phyloP scores from a whole-genome alignment of 2,888 invertebrate genomes.

The Thecophora atra region DNA sequence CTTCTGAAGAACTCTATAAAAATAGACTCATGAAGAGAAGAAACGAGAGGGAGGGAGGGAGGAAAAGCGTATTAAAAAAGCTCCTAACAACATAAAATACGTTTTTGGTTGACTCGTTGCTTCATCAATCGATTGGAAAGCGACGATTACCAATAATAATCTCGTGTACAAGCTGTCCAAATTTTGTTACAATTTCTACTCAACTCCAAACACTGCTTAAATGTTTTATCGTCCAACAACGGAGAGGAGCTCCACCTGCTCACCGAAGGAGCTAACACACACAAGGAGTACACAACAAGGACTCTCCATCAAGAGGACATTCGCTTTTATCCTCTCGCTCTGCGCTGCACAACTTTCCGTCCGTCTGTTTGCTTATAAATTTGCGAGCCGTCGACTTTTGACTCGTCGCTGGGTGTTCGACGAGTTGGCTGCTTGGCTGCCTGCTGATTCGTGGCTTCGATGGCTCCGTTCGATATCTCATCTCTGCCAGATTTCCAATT shows the following conservation, averaged over 20 bases:
- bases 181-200: too few species aligned
- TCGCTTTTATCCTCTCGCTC: background rate
- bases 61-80: background rate
- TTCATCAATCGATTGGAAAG: too few species aligned
- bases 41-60: background rate
- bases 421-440: background rate
- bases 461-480: conserved; percentile 15
- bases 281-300: too few species aligned
- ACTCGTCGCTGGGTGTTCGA: background rate
- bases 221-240: too few species aligned
- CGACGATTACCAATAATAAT: too few species aligned
- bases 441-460: conserved; percentile 9
- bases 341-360: background rate
- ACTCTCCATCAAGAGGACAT: too few species aligned
- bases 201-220: too few species aligned
- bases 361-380: background rate
- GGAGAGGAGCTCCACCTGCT: too few species aligned
- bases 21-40: background rate
- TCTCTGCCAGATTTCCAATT: conserved; percentile 30
- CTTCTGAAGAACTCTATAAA: background rate
- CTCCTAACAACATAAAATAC: too few species aligned
- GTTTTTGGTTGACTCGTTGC: too few species aligned
- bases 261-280: too few species aligned
- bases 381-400: background rate
- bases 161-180: too few species aligned